A percentile compares a stretch with the other conserved stretches of the same genome.
Evolutionary conservation across 2,888 invertebrate species (phyloP).

Genomic region (Drymonia ruficornis): DNA sequence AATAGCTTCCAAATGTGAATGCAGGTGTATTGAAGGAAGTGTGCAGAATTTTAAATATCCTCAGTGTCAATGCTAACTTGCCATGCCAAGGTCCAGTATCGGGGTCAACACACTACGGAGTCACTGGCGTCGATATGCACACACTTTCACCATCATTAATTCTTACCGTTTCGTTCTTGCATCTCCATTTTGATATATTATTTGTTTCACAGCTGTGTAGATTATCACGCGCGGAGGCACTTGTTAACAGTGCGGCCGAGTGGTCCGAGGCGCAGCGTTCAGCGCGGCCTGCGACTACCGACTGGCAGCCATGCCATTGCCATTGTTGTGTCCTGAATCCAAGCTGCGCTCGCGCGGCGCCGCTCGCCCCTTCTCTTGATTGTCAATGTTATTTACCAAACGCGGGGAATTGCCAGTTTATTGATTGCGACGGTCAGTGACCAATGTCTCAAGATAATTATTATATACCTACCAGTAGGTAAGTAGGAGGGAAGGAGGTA

Average conservation of each 20-base stretch:
- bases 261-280: slow-evolving; percentile 8
- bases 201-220: slow-evolving; percentile 1
- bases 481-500: too few relatives aligned
- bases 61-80: slow-evolving; percentile 36
- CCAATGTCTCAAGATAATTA: too few relatives aligned
- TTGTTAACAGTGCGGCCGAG: background rate
- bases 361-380: slow-evolving; percentile 37
- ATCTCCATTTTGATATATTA: slow-evolving; percentile 51
- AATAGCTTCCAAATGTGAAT: background rate
- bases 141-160: slow-evolving; percentile 51
- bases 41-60: slow-evolving; percentile 13
- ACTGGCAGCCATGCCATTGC: slow-evolving; percentile 5
- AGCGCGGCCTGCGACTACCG: slow-evolving; percentile 12
- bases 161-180: slow-evolving; percentile 54
- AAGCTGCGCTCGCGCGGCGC: slow-evolving; percentile 10
- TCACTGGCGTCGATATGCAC: slow-evolving; percentile 18
- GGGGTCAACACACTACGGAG: slow-evolving; percentile 38
- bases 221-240: slow-evolving; percentile 3
- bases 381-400: slow-evolving; percentile 35
- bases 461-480: too few relatives aligned
- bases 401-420: slow-evolving; percentile 26
- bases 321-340: background rate
- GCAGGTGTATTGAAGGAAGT: background rate
- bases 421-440: background rate
- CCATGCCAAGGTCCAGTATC: slow-evolving; percentile 29